Evolutionary conservation across 92 coral and sea anemone species (phyloP).

Genomic region (Montipora capitata): DNA sequence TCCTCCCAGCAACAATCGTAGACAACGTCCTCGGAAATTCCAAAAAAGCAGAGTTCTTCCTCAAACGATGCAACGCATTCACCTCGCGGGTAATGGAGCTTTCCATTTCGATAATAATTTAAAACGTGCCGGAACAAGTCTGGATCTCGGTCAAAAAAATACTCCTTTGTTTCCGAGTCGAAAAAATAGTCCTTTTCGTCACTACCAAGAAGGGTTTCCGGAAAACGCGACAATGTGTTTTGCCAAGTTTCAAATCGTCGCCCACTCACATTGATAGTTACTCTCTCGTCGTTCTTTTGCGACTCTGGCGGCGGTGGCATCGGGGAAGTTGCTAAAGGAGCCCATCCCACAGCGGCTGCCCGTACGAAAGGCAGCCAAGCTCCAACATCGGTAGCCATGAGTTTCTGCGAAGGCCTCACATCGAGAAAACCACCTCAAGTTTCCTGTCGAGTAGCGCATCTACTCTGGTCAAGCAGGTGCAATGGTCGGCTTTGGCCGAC

Average conservation of each 20-base stretch:
- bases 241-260: constrained; percentile 99
- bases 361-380: constrained; percentile 99
- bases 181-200: constrained; percentile 98
- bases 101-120: constrained; percentile 98
- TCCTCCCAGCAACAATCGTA: constrained; percentile 99
- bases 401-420: constrained; percentile 55
- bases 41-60: constrained; percentile 97
- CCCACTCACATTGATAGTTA: constrained; percentile 98
- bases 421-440: constrained; percentile 38
- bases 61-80: constrained; percentile 95
- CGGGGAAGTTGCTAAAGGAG: constrained; percentile 97
- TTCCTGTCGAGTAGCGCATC: constrained; percentile 43
- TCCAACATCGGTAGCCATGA: constrained; percentile 99
- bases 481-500: constrained; percentile 25
- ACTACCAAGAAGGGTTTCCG: constrained; percentile 98
- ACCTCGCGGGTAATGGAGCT: constrained; percentile 95
- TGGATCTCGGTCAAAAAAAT: constrained; percentile 98
- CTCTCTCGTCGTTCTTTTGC: constrained; percentile 94
- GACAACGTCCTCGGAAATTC: constrained; percentile 98
- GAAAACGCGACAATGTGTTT: constrained; percentile 97
- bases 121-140: constrained; percentile 96
- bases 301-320: constrained; percentile 99
- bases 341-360: constrained; percentile 99
- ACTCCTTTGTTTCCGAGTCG: constrained; percentile 97
- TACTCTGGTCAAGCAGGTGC: constrained; percentile 75